Base-by-base conservation (phyloP, 2,888 invertebrate species). In the Craniophora ligustri region DNA sequence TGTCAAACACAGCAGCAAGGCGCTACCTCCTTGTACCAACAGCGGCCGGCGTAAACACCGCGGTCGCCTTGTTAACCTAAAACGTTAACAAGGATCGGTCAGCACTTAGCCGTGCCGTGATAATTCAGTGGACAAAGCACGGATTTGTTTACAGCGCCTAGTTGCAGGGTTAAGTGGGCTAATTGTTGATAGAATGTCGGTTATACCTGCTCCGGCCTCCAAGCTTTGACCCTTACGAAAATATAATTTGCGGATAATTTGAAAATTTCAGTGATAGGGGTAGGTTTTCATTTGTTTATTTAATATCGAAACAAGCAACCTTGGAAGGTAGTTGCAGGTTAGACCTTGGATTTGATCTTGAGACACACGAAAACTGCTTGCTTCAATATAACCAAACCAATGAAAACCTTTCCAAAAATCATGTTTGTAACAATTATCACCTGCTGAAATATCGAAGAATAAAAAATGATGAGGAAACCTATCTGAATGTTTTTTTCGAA, bases 31-130 rank as follows among this genome's bases (percentile, higher is more conserved):
- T 87, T 85, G 81, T 83, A 84, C 85, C 84, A 86, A 79, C 76
- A 68, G 15, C 5, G 66, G 68, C 60, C 73, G 26, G 60, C 75
- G 85, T 77, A 88, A 88, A 87, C 85, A 89, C 66, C 75, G 75
- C 82, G 76, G 84, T 85, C 85, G 81, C 76, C 90, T 89, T 91
- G 92, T 92, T 92, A 92, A 89, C 87, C 88, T 86, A 86, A 90
- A 82, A 84, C 82, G 87, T 92, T 92, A 92, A 92, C 91, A 88
- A 93, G 92, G 89, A 91, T 91, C 91, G 88, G 76, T 71, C 75
- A 86, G 86, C 91, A 92, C 91, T 93, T 93, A 92, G 92, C 89
- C 65, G 59, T 45, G 40, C 49, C 64, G 50, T 73, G 88, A 80
- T 92, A 93, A 92, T 84, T 64, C 67, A 65, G 86, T 80, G 90